phyloP scores from a whole-genome alignment of 2,888 invertebrate species.

The Hemithea aestivaria region DNA sequence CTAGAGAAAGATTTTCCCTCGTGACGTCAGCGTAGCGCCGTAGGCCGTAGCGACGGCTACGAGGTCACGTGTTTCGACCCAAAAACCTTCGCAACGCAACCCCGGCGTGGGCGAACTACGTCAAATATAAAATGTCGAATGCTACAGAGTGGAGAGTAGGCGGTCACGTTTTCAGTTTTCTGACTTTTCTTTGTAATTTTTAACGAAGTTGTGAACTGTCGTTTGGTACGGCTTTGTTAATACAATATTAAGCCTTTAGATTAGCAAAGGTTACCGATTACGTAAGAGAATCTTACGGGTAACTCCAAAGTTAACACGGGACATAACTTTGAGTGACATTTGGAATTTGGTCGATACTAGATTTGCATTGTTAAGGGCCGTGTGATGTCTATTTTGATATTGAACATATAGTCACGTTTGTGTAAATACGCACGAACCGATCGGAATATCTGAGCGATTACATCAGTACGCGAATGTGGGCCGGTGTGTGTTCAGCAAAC shows the following conservation, averaged over 20 bases:
- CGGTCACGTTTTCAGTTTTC: slow-evolving; percentile 21
- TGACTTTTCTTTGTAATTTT: slow-evolving; percentile 30
- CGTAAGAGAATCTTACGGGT: slow-evolving; percentile 1
- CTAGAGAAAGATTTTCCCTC: slow-evolving; percentile 37
- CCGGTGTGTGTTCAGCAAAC: slow-evolving; percentile 33
- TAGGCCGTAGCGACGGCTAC: slow-evolving; percentile 27
- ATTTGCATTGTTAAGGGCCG: too few relatives aligned
- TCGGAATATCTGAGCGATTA: slow-evolving; percentile 37
- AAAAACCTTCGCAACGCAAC: slow-evolving; percentile 20
- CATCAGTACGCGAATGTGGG: slow-evolving; percentile 47
- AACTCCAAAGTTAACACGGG: not conserved
- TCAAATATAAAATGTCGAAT: slow-evolving; percentile 33
- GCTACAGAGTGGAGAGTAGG: slow-evolving; percentile 28
- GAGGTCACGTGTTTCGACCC: slow-evolving; percentile 45
- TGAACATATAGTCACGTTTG: slow-evolving; percentile 14
- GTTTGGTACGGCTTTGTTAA: slow-evolving; percentile 19
- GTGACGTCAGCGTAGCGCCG: slow-evolving; percentile 57
- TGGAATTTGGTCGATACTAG: too few relatives aligned
- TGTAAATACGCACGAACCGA: slow-evolving; percentile 12
- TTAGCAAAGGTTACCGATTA: slow-evolving; percentile 1
- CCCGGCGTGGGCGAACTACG: slow-evolving; percentile 37
- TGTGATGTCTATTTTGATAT: slow-evolving; percentile 5
- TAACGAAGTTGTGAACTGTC: slow-evolving; percentile 32
- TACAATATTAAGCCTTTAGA: not conserved
- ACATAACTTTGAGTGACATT: slow-evolving; percentile 2